Evolutionary conservation across 2,888 invertebrate genomes (phyloP).

Genomic region (Drosophila emarginata): DNA sequence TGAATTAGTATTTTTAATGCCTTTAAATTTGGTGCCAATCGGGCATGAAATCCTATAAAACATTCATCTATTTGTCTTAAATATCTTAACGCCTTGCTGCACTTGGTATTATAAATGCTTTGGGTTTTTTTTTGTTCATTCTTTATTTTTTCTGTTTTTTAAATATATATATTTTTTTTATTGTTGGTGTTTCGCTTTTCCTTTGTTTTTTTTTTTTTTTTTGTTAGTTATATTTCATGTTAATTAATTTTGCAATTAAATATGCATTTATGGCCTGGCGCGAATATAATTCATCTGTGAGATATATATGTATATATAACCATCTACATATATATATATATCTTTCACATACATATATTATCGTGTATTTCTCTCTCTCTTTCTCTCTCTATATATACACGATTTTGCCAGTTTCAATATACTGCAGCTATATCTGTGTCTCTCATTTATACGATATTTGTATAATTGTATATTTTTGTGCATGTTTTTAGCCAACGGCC

Average conservation of each 20-base stretch:
- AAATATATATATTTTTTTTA: neutral
- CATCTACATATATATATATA: slow-evolving; percentile 17
- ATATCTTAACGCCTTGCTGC: slow-evolving; percentile 8
- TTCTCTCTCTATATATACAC: slow-evolving; percentile 6
- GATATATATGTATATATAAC: slow-evolving; percentile 31
- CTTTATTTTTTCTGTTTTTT: neutral
- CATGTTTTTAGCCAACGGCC: slow-evolving; percentile 56
- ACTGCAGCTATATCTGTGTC: slow-evolving; percentile 44
- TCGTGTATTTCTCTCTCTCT: neutral
- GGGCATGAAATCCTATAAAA: neutral
- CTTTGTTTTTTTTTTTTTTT: slow-evolving; percentile 27
- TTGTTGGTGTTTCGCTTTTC: slow-evolving; percentile 9
- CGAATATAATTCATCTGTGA: slow-evolving; percentile 55
- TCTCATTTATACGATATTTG: slow-evolving; percentile 46
- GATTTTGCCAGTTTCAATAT: slow-evolving; percentile 59
- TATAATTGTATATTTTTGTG: slow-evolving; percentile 52
- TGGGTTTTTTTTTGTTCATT: neutral
- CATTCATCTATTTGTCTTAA: slow-evolving; percentile 6
- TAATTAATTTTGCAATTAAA: slow-evolving; percentile 77
- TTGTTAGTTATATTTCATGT: slow-evolving; percentile 61
- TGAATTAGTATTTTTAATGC: neutral
- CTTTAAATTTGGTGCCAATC: neutral
- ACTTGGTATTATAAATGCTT: neutral
- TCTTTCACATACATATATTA: too few species aligned
- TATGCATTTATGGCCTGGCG: slow-evolving; percentile 67